A percentile compares a stretch with the other conserved stretches of the same genome.
Evolutionary conservation across 2,797 vertebrate genomes (phyloP).

Genomic region (Pseudochaenichthys georgianus): DNA sequence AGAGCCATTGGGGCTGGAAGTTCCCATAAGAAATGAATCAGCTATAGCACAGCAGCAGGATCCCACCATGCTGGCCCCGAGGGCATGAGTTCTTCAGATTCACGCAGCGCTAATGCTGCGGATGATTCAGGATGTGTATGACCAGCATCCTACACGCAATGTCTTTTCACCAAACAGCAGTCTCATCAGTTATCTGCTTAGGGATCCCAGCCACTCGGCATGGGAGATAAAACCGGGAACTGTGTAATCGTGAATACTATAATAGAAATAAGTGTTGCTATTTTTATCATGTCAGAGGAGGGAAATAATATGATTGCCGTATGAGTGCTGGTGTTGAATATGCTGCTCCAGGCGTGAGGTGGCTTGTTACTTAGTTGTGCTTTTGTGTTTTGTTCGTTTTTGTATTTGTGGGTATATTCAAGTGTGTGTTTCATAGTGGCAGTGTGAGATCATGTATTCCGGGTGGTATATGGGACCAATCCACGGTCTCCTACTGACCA

Average conservation of each 20-base stretch:
- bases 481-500: slow-evolving; percentile 49
- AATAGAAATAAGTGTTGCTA: slow-evolving; percentile 52
- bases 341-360: slow-evolving; percentile 39
- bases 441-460: slow-evolving; percentile 36
- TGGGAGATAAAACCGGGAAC: slow-evolving; percentile 42
- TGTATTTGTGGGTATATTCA: slow-evolving; percentile 28
- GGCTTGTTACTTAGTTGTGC: slow-evolving; percentile 34
- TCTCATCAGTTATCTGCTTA: slow-evolving; percentile 63
- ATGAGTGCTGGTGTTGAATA: slow-evolving; percentile 42
- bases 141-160: slow-evolving; percentile 44
- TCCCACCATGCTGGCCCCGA: slow-evolving; percentile 58
- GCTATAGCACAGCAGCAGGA: slow-evolving; percentile 72
- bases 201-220: slow-evolving; percentile 41
- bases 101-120: slow-evolving; percentile 67
- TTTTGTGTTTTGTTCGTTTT: slow-evolving; percentile 13
- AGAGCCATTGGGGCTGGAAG: slow-evolving; percentile 60
- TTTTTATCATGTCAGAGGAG: slow-evolving; percentile 48
- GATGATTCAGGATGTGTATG: slow-evolving; percentile 69
- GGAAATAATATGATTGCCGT: slow-evolving; percentile 51
- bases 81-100: slow-evolving; percentile 61
- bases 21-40: slow-evolving; percentile 76
- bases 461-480: slow-evolving; percentile 36
- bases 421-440: slow-evolving; percentile 13
- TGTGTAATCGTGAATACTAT: slow-evolving; percentile 27
- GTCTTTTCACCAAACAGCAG: slow-evolving; percentile 48